A percentile compares a stretch with the other conserved stretches of the same genome.
Evolutionary conservation across 2,113 vertebrate species (phyloP).

Genomic region (Zosterops japonicus): DNA sequence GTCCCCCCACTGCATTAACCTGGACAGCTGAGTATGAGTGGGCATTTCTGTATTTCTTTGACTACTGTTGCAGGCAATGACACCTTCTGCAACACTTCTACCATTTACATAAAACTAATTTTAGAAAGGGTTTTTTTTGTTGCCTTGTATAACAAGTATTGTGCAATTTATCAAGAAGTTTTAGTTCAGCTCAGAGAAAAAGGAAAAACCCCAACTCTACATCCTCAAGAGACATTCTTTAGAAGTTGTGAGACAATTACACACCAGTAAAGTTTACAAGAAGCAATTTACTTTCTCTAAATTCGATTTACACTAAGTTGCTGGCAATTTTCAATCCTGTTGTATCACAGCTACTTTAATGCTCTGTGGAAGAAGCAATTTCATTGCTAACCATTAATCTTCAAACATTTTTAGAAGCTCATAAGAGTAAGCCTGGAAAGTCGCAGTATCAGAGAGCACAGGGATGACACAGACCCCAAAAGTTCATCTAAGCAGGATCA

Average conservation of each 20-base stretch:
- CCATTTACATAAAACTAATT: not conserved
- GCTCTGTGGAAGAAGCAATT: slow-evolving; percentile 14
- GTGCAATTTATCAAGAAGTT: not conserved
- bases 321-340: slow-evolving; percentile 23
- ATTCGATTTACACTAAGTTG: not conserved
- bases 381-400: slow-evolving; percentile 23
- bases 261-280: slow-evolving; percentile 6
- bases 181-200: not conserved
- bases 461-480: not conserved
- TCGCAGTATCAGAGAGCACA: not conserved
- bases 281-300: slow-evolving; percentile 17
- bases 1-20: not conserved
- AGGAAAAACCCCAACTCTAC: not conserved
- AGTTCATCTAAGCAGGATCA: not conserved
- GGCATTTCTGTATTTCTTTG: not conserved
- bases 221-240: not conserved
- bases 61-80: not conserved
- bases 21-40: not conserved
- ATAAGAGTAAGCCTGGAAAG: not conserved
- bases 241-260: not conserved
- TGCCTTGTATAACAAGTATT: not conserved
- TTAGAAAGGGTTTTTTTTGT: not conserved
- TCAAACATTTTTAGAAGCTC: slow-evolving; percentile 1
- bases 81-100: not conserved
- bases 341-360: not conserved